Base-by-base conservation (phyloP, 2,113 vertebrate species). In the Colius striatus region DNA sequence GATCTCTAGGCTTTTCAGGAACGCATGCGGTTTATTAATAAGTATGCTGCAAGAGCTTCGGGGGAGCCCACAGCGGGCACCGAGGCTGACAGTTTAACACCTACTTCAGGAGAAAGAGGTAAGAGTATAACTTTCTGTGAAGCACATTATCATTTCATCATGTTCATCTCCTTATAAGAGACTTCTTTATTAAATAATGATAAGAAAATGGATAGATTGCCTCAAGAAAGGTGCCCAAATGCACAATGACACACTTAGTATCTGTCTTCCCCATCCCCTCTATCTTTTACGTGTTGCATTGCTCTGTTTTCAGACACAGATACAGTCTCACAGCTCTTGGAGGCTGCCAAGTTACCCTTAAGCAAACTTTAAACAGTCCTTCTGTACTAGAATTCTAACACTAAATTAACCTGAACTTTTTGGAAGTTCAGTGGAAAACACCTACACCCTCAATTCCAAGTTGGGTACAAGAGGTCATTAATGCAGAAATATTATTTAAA, bases 1-100 rank as follows among this genome's bases (percentile, higher is more conserved):
- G 29, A 54, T 93, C 80, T 92, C 16, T 63, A 99, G 99, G 98
- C 98, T 93, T 94, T 96, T 79, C 97, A 98, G 94, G 97, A 98
- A 70, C 98, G 98, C 47, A n/a, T 98, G 43, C 95, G 79, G 50
- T 99, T 97, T 95, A 96, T 98, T 57, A 97, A 98, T 45, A 97
- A 97, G 87, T 70, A 77, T 54, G 53, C 92, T 50, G 66, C 25
- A 41, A 93, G 74, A 94, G 34, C n/a, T 29, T 67, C 70, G 32
- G 63, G 88, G 36, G 84, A 95, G 15, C n/a, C 53, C 29, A 5
- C 17, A 50, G 29, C 72, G 70, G 95, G 70, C 48, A 23, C 66
- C 26, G 83, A 65, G 25, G 43, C n/a, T 61, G 26, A 5, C 2
- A 5, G 25, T 54, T 34, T 78, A 76, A 34, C 57, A 26, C 36